phyloP scores from a whole-genome alignment of 2,797 vertebrate species.

The Ctenosaura bakeri region DNA sequence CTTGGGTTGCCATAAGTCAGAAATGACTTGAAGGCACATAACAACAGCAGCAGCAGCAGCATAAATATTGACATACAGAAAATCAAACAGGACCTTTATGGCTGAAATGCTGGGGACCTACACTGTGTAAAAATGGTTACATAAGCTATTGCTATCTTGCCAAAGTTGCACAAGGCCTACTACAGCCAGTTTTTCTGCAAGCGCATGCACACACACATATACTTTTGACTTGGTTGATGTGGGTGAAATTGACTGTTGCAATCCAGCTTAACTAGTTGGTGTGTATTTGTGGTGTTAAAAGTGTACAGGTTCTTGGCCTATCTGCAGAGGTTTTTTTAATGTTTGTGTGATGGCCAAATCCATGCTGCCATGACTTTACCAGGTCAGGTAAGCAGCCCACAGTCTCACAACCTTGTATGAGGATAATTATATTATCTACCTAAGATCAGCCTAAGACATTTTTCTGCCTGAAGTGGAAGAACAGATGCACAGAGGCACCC shows the following conservation, averaged over 20 bases:
- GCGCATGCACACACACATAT: no score
- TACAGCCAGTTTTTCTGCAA: no score
- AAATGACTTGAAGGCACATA: no score
- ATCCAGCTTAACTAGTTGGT: background rate
- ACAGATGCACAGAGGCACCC: background rate
- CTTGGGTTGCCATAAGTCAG: no score
- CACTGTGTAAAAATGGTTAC: background rate
- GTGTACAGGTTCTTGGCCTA: background rate
- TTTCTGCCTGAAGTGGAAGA: background rate
- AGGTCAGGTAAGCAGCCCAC: background rate
- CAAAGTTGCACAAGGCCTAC: no score
- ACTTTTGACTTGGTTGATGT: no score
- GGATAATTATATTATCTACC: background rate
- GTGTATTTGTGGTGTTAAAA: no score
- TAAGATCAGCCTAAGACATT: background rate
- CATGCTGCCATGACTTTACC: background rate
- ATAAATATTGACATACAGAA: background rate
- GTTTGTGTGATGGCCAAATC: background rate
- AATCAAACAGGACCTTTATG: background rate
- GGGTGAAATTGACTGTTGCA: no score
- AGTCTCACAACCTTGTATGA: no score
- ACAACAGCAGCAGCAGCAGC: background rate
- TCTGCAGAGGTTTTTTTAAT: background rate
- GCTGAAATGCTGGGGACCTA: no score
- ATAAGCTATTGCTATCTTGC: no score